A percentile compares a stretch with the other conserved stretches of the same genome.
phyloP scores from a whole-genome alignment of 2,797 vertebrate genomes.

The Pachyuromys duprasi region DNA sequence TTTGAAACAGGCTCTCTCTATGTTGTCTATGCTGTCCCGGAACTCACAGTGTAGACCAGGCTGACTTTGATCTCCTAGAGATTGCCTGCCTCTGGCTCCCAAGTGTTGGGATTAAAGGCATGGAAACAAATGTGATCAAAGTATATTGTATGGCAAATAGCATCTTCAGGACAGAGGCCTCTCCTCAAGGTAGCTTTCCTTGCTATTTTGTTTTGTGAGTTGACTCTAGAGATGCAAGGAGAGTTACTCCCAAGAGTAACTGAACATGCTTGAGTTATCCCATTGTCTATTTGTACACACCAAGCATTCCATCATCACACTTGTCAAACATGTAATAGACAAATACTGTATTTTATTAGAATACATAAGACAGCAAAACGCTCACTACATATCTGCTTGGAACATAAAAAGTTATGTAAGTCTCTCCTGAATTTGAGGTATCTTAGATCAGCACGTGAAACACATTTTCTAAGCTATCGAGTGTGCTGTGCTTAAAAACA shows the following conservation, averaged over 20 bases:
- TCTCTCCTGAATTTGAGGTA: constrained; percentile 18
- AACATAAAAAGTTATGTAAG: constrained; percentile 13
- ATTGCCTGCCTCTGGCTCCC: not conserved
- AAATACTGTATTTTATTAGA: constrained; percentile 58
- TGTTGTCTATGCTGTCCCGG: not conserved
- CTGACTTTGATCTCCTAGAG: not conserved
- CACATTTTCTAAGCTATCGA: not conserved
- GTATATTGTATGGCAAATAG: not conserved
- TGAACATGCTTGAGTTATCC: constrained; percentile 28
- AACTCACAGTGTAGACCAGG: not conserved
- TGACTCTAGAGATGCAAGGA: not conserved
- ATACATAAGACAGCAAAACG: constrained; percentile 26
- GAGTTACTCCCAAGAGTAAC: constrained; percentile 28
- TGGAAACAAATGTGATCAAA: not conserved
- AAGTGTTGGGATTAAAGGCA: not conserved
- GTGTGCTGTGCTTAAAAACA: not conserved
- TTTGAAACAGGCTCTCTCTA: not conserved
- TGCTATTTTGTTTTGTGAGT: constrained; percentile 24
- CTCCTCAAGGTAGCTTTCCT: not conserved
- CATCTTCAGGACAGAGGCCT: not conserved
- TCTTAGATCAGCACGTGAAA: not conserved
- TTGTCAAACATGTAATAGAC: constrained; percentile 40
- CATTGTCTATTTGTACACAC: not conserved
- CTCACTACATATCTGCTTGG: constrained; percentile 5
- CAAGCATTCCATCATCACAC: not conserved